These are phyloP conservation scores for Boulengeromyrus knoepffleri DNA, from an alignment of 2,113 vertebrate species.

Conservation along the genomic window DNA sequence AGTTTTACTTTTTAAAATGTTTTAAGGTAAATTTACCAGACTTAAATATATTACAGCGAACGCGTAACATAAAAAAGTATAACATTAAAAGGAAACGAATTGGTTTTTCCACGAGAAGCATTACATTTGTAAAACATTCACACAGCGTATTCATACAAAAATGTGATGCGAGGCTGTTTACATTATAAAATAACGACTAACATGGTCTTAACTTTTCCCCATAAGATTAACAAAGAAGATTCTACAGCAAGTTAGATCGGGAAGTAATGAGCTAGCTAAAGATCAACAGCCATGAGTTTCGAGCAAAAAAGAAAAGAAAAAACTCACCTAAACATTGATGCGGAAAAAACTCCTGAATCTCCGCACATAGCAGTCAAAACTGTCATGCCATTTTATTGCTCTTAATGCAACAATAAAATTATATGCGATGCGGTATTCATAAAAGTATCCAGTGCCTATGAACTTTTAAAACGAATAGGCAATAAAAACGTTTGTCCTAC, in stretches of 20 bases:
- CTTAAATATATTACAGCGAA: not conserved
- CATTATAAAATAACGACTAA: not conserved
- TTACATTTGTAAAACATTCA: not conserved
- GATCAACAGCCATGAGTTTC: not conserved
- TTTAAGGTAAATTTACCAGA: not conserved
- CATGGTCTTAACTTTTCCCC: not conserved
- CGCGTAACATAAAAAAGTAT: not conserved
- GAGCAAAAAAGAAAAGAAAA: not conserved
- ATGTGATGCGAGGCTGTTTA: not conserved
- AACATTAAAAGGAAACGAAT: not conserved
- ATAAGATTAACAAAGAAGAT: not conserved
- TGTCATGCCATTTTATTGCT: slow-evolving; percentile 2
- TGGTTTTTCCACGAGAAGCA: not conserved
- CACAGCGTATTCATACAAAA: not conserved
- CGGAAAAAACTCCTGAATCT: not conserved
- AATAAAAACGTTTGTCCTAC: not conserved
- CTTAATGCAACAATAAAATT: slow-evolving; percentile 1
- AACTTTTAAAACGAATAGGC: not conserved
- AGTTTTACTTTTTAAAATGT: not conserved
- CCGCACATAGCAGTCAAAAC: not conserved
- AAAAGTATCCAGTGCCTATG: not conserved
- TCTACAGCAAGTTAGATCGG: not conserved
- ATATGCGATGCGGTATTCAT: not conserved
- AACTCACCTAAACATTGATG: not conserved
- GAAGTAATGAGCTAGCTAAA: not conserved